Percentiles rank a stretch among this genome's conserved stretches.
Evolutionary conservation across 2,888 invertebrate genomes (phyloP).

Genomic region (Mesoligia furuncula): DNA sequence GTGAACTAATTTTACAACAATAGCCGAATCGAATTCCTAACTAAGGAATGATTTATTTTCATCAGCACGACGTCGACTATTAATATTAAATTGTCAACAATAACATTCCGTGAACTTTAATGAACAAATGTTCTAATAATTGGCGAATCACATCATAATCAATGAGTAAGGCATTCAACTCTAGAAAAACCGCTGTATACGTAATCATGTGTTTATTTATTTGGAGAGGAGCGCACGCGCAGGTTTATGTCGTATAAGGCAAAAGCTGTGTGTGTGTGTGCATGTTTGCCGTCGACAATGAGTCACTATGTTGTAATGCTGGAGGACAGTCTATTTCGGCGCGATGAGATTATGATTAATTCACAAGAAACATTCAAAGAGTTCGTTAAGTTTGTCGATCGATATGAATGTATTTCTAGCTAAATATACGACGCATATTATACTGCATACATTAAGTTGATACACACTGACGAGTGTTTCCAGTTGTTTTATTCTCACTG

Average conservation of each 20-base stretch:
- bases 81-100: conserved; percentile 63
- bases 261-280: conserved; percentile 78
- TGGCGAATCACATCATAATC: conserved; percentile 75
- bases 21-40: conserved; percentile 43
- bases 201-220: conserved; percentile 84
- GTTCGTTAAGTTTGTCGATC: conserved; percentile 62
- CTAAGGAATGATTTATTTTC: conserved; percentile 60
- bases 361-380: conserved; percentile 69
- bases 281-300: conserved; percentile 82
- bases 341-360: conserved; percentile 86
- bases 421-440: conserved; percentile 15
- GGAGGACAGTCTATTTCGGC: conserved; percentile 88
- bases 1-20: conserved; percentile 55
- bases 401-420: conserved; percentile 32
- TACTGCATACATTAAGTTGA: not conserved
- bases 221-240: conserved; percentile 75
- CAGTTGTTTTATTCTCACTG: conserved; percentile 10
- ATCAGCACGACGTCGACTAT: conserved; percentile 49
- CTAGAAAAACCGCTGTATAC: conserved; percentile 88
- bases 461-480: conserved; percentile 1
- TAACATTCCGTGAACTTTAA: conserved; percentile 76
- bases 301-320: conserved; percentile 86
- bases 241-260: conserved; percentile 79
- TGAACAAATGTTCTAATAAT: conserved; percentile 79
- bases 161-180: conserved; percentile 81